Evolutionary conservation across 2,113 vertebrate genomes (phyloP).

Genomic region (Prionailurus bengalensis): DNA sequence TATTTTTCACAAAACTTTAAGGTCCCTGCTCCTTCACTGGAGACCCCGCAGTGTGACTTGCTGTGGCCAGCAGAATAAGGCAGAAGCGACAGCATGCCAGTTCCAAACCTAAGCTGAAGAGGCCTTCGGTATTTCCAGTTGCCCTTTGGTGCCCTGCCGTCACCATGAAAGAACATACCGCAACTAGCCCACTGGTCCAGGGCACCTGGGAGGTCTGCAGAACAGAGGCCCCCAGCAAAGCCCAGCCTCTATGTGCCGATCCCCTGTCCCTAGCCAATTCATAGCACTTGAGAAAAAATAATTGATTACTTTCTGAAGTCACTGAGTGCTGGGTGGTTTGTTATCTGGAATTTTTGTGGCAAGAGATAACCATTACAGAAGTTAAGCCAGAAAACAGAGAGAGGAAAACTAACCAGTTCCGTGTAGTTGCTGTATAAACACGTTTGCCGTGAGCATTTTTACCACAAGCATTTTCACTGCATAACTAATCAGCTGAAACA

Average conservation of each 20-base stretch:
- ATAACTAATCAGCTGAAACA: neutral
- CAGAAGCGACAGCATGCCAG: neutral
- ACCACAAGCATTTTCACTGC: neutral
- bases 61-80: neutral
- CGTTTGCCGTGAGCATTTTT: neutral
- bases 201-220: neutral
- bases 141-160: rapidly evolving
- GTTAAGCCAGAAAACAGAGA: slow-evolving; percentile 2
- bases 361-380: neutral
- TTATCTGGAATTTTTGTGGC: neutral
- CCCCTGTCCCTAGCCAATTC: too few species aligned
- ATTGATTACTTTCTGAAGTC: neutral
- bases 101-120: neutral
- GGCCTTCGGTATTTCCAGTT: neutral
- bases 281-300: neutral
- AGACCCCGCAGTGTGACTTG: neutral
- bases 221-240: neutral
- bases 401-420: neutral
- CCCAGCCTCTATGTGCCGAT: neutral
- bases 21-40: neutral
- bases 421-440: neutral
- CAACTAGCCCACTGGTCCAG: neutral
- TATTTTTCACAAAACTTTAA: neutral
- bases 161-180: neutral
- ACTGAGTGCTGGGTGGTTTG: neutral